Evolutionary conservation across 2,888 invertebrate genomes (phyloP).

Genomic region (Acronicta aceris): DNA sequence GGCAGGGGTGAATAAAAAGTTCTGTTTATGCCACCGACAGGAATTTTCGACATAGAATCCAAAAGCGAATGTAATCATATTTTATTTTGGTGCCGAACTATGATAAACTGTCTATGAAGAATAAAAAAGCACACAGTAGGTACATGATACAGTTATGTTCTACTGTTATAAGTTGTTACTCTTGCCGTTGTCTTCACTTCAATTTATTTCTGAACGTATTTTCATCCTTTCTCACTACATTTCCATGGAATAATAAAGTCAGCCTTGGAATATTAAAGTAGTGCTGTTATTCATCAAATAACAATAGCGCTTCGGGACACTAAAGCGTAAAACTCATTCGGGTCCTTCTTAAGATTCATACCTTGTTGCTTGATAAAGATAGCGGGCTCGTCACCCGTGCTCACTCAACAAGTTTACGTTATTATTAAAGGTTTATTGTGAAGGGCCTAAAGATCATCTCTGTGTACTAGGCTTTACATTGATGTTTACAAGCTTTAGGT

Average conservation of each 20-base stretch:
- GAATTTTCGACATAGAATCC: too few relatives aligned
- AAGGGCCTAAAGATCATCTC: slow-evolving; percentile 2
- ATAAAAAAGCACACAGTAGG: too few relatives aligned
- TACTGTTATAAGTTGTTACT: background rate
- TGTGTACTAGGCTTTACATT: slow-evolving; percentile 1
- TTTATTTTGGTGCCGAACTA: too few relatives aligned
- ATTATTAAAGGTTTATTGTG: slow-evolving; percentile 6
- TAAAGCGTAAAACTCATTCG: slow-evolving; percentile 6
- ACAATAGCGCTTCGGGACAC: background rate
- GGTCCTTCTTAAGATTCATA: slow-evolving; percentile 21
- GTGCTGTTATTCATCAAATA: slow-evolving; percentile 7
- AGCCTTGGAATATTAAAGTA: slow-evolving; percentile 3
- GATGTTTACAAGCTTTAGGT: background rate
- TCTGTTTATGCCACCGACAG: too few relatives aligned
- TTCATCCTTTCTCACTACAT: background rate
- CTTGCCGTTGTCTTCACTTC: background rate
- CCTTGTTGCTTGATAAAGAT: slow-evolving; percentile 13
- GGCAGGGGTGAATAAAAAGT: too few relatives aligned
- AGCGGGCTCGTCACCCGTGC: slow-evolving; percentile 1
- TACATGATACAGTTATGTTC: background rate
- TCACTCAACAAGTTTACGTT: slow-evolving; percentile 21
- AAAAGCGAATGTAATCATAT: too few relatives aligned
- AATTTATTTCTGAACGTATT: slow-evolving; percentile 9
- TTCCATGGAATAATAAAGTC: background rate
- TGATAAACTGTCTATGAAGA: too few relatives aligned